phyloP scores from a whole-genome alignment of 2,113 vertebrate genomes.

The Gasterosteus aculeatus region DNA sequence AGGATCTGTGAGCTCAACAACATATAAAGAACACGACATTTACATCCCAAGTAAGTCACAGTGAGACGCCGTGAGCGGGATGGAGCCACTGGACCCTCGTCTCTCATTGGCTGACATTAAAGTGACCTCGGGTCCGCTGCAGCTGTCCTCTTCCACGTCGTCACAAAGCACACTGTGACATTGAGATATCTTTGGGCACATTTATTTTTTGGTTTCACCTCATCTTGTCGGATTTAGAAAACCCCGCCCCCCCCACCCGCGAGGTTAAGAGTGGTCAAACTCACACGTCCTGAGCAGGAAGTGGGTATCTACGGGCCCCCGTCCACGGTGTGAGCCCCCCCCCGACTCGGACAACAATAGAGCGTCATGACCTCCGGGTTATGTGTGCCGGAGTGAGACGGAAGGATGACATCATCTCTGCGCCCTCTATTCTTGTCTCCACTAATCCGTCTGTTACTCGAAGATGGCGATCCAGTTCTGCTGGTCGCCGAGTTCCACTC shows the following conservation, averaged over 20 bases:
- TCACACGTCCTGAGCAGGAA: conserved; percentile 39
- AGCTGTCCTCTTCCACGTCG: conserved; percentile 43
- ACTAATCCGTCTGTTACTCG: too few species aligned
- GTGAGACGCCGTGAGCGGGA: background rate
- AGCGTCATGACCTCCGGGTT: conserved; percentile 62
- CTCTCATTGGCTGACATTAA: conserved; percentile 12
- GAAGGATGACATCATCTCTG: conserved; percentile 45
- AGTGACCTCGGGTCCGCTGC: conserved; percentile 2
- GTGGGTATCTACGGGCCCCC: conserved; percentile 74
- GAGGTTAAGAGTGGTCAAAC: conserved; percentile 11
- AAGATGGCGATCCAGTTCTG: too few species aligned
- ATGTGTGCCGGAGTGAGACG: conserved; percentile 64
- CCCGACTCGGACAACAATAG: conserved; percentile 70
- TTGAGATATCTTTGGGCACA: conserved; percentile 52
- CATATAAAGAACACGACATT: too few species aligned
- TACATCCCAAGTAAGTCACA: too few species aligned
- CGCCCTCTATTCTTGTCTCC: conserved; percentile 25
- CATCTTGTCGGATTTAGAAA: conserved; percentile 20
- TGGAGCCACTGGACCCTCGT: background rate
- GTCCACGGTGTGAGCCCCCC: too few species aligned
- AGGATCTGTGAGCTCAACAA: too few species aligned
- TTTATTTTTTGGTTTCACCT: conserved; percentile 39
- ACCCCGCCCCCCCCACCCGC: background rate
- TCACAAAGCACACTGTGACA: conserved; percentile 32
- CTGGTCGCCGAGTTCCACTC: too few species aligned